Base-by-base conservation (phyloP, 2,888 invertebrate species). In the Blastobasis lacticolella region DNA sequence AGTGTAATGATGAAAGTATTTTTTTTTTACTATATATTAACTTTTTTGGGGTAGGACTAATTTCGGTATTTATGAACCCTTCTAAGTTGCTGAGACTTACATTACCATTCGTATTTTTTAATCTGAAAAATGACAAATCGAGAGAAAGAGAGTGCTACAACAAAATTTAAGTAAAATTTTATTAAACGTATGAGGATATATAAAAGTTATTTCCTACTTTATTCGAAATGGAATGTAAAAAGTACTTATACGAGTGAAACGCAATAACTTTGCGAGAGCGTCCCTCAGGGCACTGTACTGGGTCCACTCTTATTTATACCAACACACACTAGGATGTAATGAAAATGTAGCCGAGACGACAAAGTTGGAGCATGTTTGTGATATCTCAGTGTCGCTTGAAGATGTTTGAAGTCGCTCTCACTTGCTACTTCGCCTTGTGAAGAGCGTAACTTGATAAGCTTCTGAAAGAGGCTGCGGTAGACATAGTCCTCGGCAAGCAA, bases 371-470 rank as follows among this genome's bases (percentile, higher is more conserved):
- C 47, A 47, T 38, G 47, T 47, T 45, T 40, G 47, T 10, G 47
- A 47, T 47, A 38, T 40, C 47, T 47, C 23, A 23, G 10, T 7
- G 7, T 5, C 10, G 8, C 40, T 47, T 47, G 10, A 10, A 5
- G 40, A 47, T 38, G 47, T 47, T 38, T 10, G 37, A 10, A 46
- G 47, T 38, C 6, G 40, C 47, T 47, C 38, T 47, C 47, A 38
- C 38, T 47, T 5, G 40, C 36, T 40, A 47, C 47, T 47, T 47
- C 40, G 7, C 38, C 6, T 10, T 10, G 45, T 38, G 9, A 38
- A 47, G 47, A 38, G 47, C 38, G 47, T 47, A 47, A 47, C 47
- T 47, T 47, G 47, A 47, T 47, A 47, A 47, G 47, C 23, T 47
- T 40, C 7, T 10, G 4, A 38, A 47, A 38, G 10, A 7, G 45